Percentiles rank a stretch among this genome's conserved stretches.
These are phyloP conservation scores for Ramphastos sulfuratus DNA, from an alignment of 2,113 vertebrate species.

Conservation along the genomic window DNA sequence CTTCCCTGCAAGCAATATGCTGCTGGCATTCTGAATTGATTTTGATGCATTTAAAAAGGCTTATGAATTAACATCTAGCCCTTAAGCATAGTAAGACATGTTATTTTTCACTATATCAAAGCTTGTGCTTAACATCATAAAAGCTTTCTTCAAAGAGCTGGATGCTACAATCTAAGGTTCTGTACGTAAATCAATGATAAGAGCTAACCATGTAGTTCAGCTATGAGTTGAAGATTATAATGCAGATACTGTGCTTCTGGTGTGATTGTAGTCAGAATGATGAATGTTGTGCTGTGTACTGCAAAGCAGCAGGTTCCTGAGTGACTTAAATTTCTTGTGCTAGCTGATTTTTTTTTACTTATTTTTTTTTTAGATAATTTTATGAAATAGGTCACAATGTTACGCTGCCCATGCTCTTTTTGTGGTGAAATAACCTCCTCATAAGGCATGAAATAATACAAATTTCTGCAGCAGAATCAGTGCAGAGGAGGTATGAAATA, in stretches of 20 bases:
- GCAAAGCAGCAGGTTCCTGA: neutral
- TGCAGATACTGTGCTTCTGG: neutral
- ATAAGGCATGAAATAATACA: neutral
- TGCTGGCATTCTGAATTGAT: neutral
- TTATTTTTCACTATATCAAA: conserved; percentile 5
- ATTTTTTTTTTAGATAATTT: neutral
- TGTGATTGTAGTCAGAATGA: neutral
- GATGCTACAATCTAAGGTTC: neutral
- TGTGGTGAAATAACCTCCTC: neutral
- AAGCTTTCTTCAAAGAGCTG: neutral
- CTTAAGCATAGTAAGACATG: neutral
- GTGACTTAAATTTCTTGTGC: neutral
- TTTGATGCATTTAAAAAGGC: neutral
- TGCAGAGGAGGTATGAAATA: neutral
- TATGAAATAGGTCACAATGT: neutral
- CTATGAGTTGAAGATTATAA: neutral
- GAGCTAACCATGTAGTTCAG: neutral
- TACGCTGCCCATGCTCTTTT: neutral
- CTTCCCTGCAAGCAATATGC: conserved; percentile 13
- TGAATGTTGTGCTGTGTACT: neutral
- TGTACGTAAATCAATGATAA: neutral
- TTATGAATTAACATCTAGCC: conserved; percentile 17
- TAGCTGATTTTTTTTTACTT: neutral
- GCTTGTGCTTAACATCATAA: neutral
- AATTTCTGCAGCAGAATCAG: neutral